Evolutionary conservation across 2,797 vertebrate species (phyloP), one percentile per base, ranked within the genome.

Genomic region (Masticophis lateralis): DNA sequence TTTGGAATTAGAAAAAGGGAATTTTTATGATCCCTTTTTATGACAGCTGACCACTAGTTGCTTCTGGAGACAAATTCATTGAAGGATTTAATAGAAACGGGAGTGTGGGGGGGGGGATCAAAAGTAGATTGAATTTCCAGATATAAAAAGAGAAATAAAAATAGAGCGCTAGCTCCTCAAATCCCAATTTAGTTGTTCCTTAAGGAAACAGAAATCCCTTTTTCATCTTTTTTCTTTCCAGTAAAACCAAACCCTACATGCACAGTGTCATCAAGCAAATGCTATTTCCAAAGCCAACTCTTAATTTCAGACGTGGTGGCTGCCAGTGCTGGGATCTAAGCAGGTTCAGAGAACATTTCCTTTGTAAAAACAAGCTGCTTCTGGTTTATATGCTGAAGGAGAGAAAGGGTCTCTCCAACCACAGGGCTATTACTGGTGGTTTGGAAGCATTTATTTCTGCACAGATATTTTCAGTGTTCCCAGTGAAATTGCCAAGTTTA

Each of bases 1-100:
- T 93, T 95, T 94, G 94, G 95, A 94, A 92, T 90, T 92, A 25
- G 92, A 88, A 66, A 94, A 66, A 95, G 95, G 91, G 51, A 18
- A 97, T 95, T 96, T 96, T 96, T 1, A 53, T 53, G 47, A 97
- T 97, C 96, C 0, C 92, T 60, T 94, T 96, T 91, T 95, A 92
- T 95, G 96, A 96, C 95, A 96, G 94, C 89, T 95, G 37, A 22
- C 20, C 66, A 47, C 51, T n/a, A 56, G 47, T 37, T 86, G 43
- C 9, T 93, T 94, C 94, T 94, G 2, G 87, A 95, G 91, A 32
- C 96, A 90, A 92, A 96, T 95, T 96, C 94, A 94, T 95, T 93
- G 59, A 87, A 93, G 93, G 95, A 95, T 96, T 90, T 96, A 94
- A 94, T 94, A 95, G 61, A 90, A 96, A 96, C 95, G 95, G 95